Percentiles rank a stretch among this genome's conserved stretches.
Conservation (phyloP, 1,140 invertebrate genomes). For the Stegodyphus mimosarum region DNA sequence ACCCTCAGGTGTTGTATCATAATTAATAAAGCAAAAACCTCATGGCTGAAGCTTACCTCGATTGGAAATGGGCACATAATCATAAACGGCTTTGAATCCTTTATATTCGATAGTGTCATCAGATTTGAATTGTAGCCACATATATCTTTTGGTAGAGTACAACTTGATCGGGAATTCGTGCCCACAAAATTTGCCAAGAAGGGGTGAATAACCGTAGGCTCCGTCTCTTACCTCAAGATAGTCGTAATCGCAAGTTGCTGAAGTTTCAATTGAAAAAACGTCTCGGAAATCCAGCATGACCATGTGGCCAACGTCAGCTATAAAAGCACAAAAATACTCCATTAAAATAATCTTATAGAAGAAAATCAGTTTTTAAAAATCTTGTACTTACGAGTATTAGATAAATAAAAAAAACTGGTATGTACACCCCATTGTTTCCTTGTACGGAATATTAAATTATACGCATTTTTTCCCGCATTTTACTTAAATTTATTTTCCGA, state of each 20-base stretch:
- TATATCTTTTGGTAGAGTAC: conserved; percentile 78
- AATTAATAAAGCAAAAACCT: too few species aligned
- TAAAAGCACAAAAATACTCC: neutral
- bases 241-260: conserved; percentile 82
- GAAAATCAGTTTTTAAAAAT: neutral
- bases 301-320: conserved; percentile 80
- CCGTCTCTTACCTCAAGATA: conserved; percentile 84
- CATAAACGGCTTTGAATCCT: conserved; percentile 85
- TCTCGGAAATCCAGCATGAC: conserved; percentile 85
- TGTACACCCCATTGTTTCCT: neutral
- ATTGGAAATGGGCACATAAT: conserved; percentile 73
- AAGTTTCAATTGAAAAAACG: conserved; percentile 81
- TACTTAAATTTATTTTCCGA: too few species aligned
- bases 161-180: conserved; percentile 82
- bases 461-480: too few species aligned
- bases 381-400: neutral
- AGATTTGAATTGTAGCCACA: conserved; percentile 87
- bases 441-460: too few species aligned
- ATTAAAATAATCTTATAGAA: neutral
- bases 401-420: neutral
- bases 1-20: too few species aligned
- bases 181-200: conserved; percentile 79
- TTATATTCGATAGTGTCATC: conserved; percentile 85
- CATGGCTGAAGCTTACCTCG: conserved; percentile 63
- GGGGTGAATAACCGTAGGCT: conserved; percentile 81